phyloP scores from a whole-genome alignment of 2,113 vertebrate genomes.

The Paracanthobrama guichenoti region DNA sequence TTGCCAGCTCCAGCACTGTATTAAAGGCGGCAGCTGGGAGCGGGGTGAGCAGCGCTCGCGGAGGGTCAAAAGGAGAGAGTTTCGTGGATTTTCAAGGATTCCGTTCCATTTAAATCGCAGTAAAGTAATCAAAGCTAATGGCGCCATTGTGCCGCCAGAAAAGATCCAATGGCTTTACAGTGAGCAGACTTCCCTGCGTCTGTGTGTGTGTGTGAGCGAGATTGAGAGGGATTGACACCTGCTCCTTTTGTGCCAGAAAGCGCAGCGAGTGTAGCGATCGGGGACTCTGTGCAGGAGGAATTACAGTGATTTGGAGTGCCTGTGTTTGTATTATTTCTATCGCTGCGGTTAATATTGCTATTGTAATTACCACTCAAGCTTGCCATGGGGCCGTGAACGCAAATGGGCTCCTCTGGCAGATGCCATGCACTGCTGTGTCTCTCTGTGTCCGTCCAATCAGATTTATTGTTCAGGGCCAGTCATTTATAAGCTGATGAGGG shows the following conservation, averaged over 20 bases:
- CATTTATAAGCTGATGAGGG: slow-evolving; percentile 60
- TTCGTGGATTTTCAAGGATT: slow-evolving; percentile 59
- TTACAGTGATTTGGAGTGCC: slow-evolving; percentile 72
- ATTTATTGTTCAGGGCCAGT: slow-evolving; percentile 68
- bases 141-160: slow-evolving; percentile 69
- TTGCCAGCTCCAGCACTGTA: slow-evolving; percentile 74
- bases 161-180: slow-evolving; percentile 68
- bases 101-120: slow-evolving; percentile 61
- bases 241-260: slow-evolving; percentile 82
- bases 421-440: neutral
- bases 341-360: slow-evolving; percentile 61
- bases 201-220: slow-evolving; percentile 39
- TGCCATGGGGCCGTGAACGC: slow-evolving; percentile 68
- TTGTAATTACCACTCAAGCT: slow-evolving; percentile 65
- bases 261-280: slow-evolving; percentile 66
- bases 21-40: slow-evolving; percentile 73
- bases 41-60: slow-evolving; percentile 48
- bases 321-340: slow-evolving; percentile 65
- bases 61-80: slow-evolving; percentile 48
- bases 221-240: slow-evolving; percentile 81
- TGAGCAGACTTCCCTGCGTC: slow-evolving; percentile 54
- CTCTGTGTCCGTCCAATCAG: slow-evolving; percentile 63
- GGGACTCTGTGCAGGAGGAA: slow-evolving; percentile 71
- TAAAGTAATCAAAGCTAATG: slow-evolving; percentile 75
- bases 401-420: slow-evolving; percentile 55